These are phyloP conservation scores for Agrenia bidenticulata DNA, from an alignment of 2,888 invertebrate species.

Conservation along the genomic window DNA sequence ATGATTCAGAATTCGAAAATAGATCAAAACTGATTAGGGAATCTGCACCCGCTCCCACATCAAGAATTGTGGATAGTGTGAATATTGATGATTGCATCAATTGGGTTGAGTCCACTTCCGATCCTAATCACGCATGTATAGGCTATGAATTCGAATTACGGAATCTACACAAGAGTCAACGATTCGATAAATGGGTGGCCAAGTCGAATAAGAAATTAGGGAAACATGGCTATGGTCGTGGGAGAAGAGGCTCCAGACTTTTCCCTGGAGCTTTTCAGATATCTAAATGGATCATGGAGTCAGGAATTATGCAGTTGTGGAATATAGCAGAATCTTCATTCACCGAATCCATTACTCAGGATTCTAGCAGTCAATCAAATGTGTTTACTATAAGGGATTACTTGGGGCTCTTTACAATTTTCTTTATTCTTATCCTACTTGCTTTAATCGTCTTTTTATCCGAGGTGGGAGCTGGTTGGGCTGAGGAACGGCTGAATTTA, in stretches of 20 bases:
- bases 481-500: slow-evolving; percentile 1
- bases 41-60: not conserved
- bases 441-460: slow-evolving; percentile 34
- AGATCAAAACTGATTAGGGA: not conserved
- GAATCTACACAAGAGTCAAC: slow-evolving; percentile 42
- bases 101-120: slow-evolving; percentile 38
- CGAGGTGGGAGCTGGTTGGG: slow-evolving; percentile 22
- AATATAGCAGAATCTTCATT: slow-evolving; percentile 44
- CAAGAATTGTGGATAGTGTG: slow-evolving; percentile 32
- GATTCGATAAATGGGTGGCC: slow-evolving; percentile 37
- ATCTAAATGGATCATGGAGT: slow-evolving; percentile 44
- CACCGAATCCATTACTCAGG: slow-evolving; percentile 21
- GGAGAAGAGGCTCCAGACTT: slow-evolving; percentile 23
- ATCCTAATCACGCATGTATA: slow-evolving; percentile 44
- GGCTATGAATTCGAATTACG: slow-evolving; percentile 49
- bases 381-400: slow-evolving; percentile 47
- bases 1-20: not conserved
- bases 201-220: slow-evolving; percentile 27
- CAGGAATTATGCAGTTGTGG: slow-evolving; percentile 47
- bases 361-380: slow-evolving; percentile 17
- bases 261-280: slow-evolving; percentile 43
- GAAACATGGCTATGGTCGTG: not conserved
- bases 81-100: slow-evolving; percentile 47
- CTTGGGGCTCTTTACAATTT: slow-evolving; percentile 41
- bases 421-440: slow-evolving; percentile 32